These are phyloP conservation scores for Drosophila demipolita DNA, from an alignment of 2,888 invertebrate genomes.

Conservation along the genomic window DNA sequence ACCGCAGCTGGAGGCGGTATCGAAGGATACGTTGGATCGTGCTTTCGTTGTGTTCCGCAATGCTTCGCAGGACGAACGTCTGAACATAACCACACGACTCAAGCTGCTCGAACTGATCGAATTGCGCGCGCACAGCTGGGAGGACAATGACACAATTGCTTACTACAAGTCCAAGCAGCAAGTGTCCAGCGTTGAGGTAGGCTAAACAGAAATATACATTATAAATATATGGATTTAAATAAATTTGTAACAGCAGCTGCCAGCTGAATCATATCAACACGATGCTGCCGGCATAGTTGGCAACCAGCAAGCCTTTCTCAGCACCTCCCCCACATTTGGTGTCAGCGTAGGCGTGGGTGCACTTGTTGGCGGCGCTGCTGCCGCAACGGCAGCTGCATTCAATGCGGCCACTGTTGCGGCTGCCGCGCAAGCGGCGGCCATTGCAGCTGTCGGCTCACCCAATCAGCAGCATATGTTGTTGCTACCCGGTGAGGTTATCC, in stretches of 20 bases:
- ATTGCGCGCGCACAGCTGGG: slow-evolving; percentile 96
- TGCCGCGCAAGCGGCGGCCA: slow-evolving; percentile 78
- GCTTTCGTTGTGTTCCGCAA: slow-evolving; percentile 95
- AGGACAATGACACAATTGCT: slow-evolving; percentile 92
- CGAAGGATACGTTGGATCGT: slow-evolving; percentile 93
- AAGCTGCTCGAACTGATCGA: slow-evolving; percentile 97
- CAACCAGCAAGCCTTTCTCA: slow-evolving; percentile 84
- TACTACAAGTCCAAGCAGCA: slow-evolving; percentile 90
- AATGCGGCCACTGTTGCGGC: slow-evolving; percentile 68
- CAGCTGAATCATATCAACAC: slow-evolving; percentile 72
- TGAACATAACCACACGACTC: slow-evolving; percentile 94
- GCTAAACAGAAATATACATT: background rate
- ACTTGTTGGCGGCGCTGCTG: slow-evolving; percentile 60
- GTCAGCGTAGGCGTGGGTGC: slow-evolving; percentile 69
- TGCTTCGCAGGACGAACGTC: slow-evolving; percentile 94
- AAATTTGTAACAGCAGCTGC: slow-evolving; percentile 54
- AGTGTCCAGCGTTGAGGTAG: slow-evolving; percentile 87
- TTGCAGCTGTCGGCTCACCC: slow-evolving; percentile 82
- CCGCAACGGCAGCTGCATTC: slow-evolving; percentile 61
- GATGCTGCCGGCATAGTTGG: slow-evolving; percentile 54
- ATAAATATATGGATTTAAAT: background rate
- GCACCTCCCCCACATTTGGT: slow-evolving; percentile 86
- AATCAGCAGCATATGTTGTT: slow-evolving; percentile 86
- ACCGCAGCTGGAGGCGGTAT: slow-evolving; percentile 92
- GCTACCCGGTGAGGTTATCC: slow-evolving; percentile 93